Conservation (phyloP, 2,797 vertebrate species). For the Alca torda region DNA sequence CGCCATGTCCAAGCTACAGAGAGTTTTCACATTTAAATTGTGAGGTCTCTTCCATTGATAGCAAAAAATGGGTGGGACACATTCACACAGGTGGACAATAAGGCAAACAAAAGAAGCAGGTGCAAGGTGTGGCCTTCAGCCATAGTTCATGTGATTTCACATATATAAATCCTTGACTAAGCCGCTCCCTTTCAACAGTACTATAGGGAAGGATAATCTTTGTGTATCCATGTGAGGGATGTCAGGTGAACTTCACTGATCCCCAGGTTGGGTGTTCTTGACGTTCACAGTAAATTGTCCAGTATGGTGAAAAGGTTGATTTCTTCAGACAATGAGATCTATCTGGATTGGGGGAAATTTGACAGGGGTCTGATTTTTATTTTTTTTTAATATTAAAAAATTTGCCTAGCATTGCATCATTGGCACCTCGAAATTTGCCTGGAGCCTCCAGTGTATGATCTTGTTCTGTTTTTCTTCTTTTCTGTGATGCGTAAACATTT, state of each 20-base stretch:
- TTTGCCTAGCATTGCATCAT: neutral
- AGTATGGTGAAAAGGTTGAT: neutral
- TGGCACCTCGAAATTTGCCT: neutral
- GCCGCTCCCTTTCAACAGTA: neutral
- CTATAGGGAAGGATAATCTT: neutral
- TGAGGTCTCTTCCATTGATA: neutral
- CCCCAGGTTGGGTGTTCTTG: neutral
- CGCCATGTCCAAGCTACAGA: neutral
- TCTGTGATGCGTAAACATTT: neutral
- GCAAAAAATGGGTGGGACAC: neutral
- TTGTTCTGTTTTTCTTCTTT: neutral
- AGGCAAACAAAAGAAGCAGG: neutral
- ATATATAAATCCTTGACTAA: neutral
- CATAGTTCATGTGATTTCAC: neutral
- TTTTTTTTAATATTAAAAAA: neutral
- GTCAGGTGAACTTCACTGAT: neutral
- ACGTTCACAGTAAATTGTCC: neutral
- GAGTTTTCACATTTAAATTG: neutral
- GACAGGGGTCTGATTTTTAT: neutral
- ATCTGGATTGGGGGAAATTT: neutral
- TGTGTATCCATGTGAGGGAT: neutral
- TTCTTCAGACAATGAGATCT: neutral
- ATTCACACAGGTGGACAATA: neutral
- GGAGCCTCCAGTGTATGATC: neutral
- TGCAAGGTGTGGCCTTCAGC: neutral